These are phyloP conservation scores for Stictocephala bisonia DNA, from an alignment of 2,888 invertebrate species.

Conservation along the genomic window DNA sequence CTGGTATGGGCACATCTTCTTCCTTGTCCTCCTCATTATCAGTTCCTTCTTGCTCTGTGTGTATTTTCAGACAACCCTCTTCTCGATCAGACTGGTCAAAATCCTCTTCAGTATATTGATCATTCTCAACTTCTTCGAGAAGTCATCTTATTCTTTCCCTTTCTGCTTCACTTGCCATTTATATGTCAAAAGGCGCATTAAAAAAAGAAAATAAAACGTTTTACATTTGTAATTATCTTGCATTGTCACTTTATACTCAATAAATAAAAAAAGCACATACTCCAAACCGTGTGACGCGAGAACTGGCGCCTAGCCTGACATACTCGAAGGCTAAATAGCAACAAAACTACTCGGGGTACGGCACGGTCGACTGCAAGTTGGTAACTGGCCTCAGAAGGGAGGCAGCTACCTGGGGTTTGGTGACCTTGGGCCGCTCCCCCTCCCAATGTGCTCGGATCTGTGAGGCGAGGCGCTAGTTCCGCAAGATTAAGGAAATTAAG, in stretches of 20 bases:
- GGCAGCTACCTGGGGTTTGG: not conserved
- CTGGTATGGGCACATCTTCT: not conserved
- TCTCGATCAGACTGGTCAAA: constrained; percentile 8
- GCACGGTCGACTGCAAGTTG: constrained; percentile 6
- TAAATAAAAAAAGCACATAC: constrained; percentile 13
- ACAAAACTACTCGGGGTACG: constrained; percentile 7
- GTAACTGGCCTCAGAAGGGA: too few species aligned
- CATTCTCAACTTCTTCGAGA: constrained; percentile 4
- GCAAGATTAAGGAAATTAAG: too few species aligned
- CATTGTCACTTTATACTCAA: too few species aligned
- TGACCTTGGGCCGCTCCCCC: too few species aligned
- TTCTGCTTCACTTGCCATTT: constrained; percentile 6
- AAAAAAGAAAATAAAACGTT: not conserved
- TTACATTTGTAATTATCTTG: not conserved
- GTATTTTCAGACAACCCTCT: constrained; percentile 3
- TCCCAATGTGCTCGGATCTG: too few species aligned
- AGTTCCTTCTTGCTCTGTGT: not conserved
- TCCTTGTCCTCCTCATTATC: not conserved
- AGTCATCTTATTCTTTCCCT: constrained; percentile 5
- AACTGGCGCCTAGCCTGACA: not conserved
- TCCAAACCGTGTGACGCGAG: too few species aligned
- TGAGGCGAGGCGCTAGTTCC: too few species aligned
- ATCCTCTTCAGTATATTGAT: not conserved
- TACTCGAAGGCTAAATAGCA: too few species aligned
- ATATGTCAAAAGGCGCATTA: constrained; percentile 6